Evolutionary conservation across 2,888 invertebrate genomes (phyloP).

Genomic region (Ischnura elegans): DNA sequence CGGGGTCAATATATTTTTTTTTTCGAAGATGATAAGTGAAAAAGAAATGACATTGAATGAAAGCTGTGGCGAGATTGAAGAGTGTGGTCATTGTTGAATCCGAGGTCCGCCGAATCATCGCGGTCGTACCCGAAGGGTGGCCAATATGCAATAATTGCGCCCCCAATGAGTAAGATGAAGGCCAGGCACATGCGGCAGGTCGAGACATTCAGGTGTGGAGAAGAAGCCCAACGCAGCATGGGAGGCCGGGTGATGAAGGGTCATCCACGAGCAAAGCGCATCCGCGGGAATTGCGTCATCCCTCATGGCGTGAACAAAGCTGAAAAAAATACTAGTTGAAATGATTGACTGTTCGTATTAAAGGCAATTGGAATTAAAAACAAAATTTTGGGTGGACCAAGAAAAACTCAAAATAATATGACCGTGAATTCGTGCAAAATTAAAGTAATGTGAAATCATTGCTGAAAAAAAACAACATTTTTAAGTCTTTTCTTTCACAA

Average conservation of each 20-base stretch:
- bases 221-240: neutral
- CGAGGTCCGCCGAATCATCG: neutral
- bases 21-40: neutral
- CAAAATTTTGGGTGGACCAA: neutral
- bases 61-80: neutral
- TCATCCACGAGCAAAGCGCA: neutral
- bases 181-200: neutral
- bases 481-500: no score
- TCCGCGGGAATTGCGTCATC: neutral
- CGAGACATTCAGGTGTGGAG: neutral
- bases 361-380: neutral
- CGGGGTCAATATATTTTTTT: neutral
- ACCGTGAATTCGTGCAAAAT: neutral
- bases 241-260: neutral
- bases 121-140: neutral
- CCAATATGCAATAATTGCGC: neutral
- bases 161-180: neutral
- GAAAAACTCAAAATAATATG: neutral
- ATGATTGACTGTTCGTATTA: neutral
- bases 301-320: no score
- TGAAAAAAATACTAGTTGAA: no score
- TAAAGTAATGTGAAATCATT: neutral
- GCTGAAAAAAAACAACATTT: neutral
- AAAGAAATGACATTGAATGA: neutral
- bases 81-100: neutral